phyloP scores from a whole-genome alignment of 35 echinoderm and acorn worm genomes.

The Chiridota heheva region DNA sequence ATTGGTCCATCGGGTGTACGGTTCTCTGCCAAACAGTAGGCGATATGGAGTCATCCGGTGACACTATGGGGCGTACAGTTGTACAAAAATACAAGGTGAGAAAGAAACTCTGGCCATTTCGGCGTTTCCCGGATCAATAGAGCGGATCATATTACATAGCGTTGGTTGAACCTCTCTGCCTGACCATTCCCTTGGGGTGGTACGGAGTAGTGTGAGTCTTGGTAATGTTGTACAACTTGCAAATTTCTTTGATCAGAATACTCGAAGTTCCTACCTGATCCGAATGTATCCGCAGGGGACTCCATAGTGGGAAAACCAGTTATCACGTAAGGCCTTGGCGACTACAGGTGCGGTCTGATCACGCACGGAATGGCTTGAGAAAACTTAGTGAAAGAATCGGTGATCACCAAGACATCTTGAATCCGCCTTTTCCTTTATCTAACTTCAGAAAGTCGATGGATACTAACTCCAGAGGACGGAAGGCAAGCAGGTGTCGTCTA shows the following conservation, averaged over 20 bases:
- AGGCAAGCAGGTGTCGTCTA: conserved; percentile 33
- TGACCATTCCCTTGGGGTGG: conserved; percentile 55
- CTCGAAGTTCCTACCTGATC: conserved; percentile 59
- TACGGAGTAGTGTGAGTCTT: conserved; percentile 49
- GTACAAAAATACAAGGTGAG: conserved; percentile 41
- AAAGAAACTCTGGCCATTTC: conserved; percentile 26
- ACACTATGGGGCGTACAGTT: conserved; percentile 34
- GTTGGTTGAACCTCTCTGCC: conserved; percentile 48
- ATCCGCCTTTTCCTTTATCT: conserved; percentile 23
- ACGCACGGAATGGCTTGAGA: conserved; percentile 24
- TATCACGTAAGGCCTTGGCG: conserved; percentile 15
- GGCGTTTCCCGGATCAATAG: conserved; percentile 4
- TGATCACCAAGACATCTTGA: conserved; percentile 51
- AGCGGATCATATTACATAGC: conserved; percentile 37
- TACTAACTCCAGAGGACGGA: conserved; percentile 37
- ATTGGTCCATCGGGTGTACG: conserved; percentile 43
- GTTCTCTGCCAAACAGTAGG: conserved; percentile 41
- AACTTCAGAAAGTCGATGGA: conserved; percentile 57
- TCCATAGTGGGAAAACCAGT: conserved; percentile 55
- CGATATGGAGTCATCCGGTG: conserved; percentile 28
- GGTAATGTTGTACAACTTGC: conserved; percentile 37
- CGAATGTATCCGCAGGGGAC: conserved; percentile 37
- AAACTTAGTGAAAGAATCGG: conserved; percentile 46
- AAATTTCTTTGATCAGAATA: conserved; percentile 40
- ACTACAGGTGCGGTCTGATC: conserved; percentile 30